Conservation (phyloP, 2,797 vertebrate genomes). For the Neomorphus geoffroyi region DNA sequence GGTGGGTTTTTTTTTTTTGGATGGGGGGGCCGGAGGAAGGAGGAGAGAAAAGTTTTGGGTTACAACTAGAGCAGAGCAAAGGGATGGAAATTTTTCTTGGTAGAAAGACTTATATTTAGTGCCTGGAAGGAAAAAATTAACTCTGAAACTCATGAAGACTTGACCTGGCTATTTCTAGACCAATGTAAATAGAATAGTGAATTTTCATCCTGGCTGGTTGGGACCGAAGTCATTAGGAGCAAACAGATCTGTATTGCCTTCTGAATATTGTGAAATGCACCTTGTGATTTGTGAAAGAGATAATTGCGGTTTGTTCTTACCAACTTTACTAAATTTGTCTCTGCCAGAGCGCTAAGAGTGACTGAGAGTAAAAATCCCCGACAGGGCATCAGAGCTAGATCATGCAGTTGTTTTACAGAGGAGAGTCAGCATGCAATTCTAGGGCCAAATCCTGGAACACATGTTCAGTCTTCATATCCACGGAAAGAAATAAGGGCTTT, state of each 20-base stretch:
- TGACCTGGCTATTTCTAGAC: neutral
- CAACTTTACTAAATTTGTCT: neutral
- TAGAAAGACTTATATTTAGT: neutral
- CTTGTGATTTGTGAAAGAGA: neutral
- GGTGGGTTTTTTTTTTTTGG: neutral
- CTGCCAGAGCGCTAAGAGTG: neutral
- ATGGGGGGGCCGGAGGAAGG: fast-evolving
- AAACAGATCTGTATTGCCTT: neutral
- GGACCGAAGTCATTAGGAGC: neutral
- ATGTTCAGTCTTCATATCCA: neutral
- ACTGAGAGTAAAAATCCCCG: neutral
- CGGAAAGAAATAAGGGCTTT: neutral
- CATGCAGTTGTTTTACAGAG: neutral
- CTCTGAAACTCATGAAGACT: neutral
- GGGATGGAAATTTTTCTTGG: neutral
- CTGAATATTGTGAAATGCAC: neutral
- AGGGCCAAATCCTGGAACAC: neutral
- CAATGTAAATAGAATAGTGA: neutral
- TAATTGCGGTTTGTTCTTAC: neutral
- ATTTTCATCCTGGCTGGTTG: neutral
- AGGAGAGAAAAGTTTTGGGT: neutral
- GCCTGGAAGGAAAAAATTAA: neutral
- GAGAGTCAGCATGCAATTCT: neutral
- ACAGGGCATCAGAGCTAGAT: neutral
- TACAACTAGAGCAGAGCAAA: neutral